phyloP scores from a whole-genome alignment of 2,113 vertebrate species.

The Lagopus muta region DNA sequence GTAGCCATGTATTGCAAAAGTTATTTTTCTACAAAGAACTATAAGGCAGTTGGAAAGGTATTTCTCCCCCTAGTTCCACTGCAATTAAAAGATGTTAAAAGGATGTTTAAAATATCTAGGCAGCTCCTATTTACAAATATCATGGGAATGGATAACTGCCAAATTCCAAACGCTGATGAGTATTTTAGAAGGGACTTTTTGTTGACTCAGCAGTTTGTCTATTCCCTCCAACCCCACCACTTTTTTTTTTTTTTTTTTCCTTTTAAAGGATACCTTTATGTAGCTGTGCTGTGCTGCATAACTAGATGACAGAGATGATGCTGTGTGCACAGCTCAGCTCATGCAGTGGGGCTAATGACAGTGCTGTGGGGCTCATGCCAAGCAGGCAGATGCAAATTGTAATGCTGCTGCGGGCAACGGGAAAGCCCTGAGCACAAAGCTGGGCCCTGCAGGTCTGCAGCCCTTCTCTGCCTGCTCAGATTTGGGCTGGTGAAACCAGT shows the following conservation, averaged over 20 bases:
- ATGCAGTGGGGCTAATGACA: neutral
- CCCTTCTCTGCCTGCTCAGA: neutral
- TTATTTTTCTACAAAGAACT: neutral
- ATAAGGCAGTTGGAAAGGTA: neutral
- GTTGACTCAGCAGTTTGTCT: neutral
- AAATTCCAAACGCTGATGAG: neutral
- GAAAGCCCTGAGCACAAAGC: rapidly evolving
- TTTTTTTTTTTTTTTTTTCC: neutral
- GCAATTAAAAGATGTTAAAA: neutral
- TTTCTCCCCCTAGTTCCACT: neutral
- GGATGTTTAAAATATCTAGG: neutral
- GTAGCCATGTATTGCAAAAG: neutral
- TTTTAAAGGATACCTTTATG: neutral
- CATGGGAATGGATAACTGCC: neutral
- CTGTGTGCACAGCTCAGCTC: neutral
- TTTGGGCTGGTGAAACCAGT: neutral
- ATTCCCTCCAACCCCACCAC: neutral
- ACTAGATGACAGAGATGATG: neutral
- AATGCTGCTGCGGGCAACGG: neutral
- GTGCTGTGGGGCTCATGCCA: neutral
- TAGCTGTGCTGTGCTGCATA: neutral
- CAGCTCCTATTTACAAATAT: neutral
- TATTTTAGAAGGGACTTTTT: neutral
- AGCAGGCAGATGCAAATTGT: neutral
- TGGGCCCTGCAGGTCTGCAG: neutral